Conservation (phyloP, 2,888 invertebrate genomes). For the Melieria omissa region DNA sequence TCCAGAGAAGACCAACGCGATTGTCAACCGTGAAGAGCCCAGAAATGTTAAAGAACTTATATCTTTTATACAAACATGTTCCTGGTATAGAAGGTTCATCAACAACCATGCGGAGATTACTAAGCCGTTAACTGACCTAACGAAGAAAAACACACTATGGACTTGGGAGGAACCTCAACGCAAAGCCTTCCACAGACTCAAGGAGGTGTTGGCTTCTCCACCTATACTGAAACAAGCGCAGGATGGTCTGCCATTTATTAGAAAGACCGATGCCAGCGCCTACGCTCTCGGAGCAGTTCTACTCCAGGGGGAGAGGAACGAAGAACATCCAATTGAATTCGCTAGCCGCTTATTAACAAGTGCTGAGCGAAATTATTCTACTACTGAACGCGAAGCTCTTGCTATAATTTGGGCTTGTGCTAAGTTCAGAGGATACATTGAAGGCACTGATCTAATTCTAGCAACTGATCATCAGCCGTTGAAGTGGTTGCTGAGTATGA, state of each 20-base stretch:
- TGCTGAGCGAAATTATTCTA: no score
- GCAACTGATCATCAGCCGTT: no score
- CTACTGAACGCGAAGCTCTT: no score
- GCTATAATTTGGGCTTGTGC: no score
- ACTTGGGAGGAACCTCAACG: slow-evolving; percentile 24
- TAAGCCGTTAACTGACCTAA: slow-evolving; percentile 51
- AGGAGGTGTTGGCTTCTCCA: slow-evolving; percentile 35
- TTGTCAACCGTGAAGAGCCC: not conserved
- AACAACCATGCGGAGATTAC: slow-evolving; percentile 43
- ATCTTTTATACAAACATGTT: slow-evolving; percentile 49
- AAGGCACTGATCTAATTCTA: no score
- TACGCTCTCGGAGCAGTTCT: no score
- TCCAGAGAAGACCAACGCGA: slow-evolving; percentile 14
- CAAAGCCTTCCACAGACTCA: slow-evolving; percentile 45
- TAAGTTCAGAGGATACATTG: no score
- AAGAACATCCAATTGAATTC: no score
- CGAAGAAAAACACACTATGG: slow-evolving; percentile 47
- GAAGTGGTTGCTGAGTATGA: no score
- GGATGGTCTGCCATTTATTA: slow-evolving; percentile 46
- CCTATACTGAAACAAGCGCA: slow-evolving; percentile 48
- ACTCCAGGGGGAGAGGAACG: no score
- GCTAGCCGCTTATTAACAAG: no score
- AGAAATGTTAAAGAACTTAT: slow-evolving; percentile 10
- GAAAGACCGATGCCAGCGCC: no score
- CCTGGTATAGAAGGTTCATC: slow-evolving; percentile 52